Conservation (phyloP, 2,113 vertebrate species). For the Trachemys scripta region DNA sequence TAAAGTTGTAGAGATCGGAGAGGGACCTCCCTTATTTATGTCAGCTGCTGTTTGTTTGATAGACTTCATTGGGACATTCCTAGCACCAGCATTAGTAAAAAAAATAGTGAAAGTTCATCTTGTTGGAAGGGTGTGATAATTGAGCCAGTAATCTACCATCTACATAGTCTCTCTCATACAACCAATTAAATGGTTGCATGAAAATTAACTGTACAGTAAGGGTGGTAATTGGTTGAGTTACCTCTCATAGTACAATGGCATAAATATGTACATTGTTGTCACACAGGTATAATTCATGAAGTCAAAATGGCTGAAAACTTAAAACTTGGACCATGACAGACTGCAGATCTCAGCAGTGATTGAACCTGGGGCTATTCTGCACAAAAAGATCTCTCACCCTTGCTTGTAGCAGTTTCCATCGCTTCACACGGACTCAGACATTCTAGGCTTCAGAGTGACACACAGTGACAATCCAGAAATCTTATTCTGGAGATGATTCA, state of each 20-base stretch:
- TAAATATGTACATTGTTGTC: neutral
- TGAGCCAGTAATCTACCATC: neutral
- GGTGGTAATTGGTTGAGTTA: neutral
- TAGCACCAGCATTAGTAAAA: neutral
- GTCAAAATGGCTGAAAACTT: neutral
- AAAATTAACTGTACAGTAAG: neutral
- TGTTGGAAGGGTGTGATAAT: neutral
- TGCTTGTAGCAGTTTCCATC: neutral
- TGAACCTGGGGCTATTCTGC: neutral
- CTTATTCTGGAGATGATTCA: neutral
- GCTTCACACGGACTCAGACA: neutral
- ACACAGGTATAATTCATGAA: neutral
- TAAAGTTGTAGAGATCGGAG: neutral
- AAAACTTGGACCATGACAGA: neutral
- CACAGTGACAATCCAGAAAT: neutral
- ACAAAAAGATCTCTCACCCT: neutral
- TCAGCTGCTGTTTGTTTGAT: conserved; percentile 33
- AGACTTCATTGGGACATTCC: conserved; percentile 22
- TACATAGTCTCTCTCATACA: neutral
- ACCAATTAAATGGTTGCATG: neutral
- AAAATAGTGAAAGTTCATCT: neutral
- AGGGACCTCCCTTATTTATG: conserved; percentile 26
- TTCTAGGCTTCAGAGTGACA: neutral
- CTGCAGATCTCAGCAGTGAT: neutral
- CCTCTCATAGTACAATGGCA: neutral